phyloP scores from a whole-genome alignment of 2,113 vertebrate species.

The Butastur rufipennis region DNA sequence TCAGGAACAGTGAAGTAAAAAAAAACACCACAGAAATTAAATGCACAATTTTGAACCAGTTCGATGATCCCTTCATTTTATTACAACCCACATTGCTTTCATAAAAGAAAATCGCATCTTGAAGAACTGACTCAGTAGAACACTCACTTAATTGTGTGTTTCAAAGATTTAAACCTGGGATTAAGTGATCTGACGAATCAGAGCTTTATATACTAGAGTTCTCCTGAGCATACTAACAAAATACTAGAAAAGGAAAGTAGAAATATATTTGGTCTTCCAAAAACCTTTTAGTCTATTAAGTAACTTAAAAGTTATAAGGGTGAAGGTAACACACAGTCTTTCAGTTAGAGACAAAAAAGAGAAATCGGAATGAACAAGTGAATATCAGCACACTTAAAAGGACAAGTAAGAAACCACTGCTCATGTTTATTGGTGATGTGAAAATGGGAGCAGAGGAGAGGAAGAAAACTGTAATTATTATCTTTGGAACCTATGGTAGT shows the following conservation, averaged over 20 bases:
- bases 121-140: not conserved
- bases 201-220: not conserved
- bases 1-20: not conserved
- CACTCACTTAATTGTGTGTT: not conserved
- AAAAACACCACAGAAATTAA: not conserved
- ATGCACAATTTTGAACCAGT: not conserved
- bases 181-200: not conserved
- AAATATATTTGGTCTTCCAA: not conserved
- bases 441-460: not conserved
- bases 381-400: not conserved
- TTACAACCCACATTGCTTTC: not conserved
- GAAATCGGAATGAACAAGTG: not conserved
- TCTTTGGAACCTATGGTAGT: not conserved
- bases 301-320: not conserved
- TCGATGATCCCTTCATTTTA: not conserved
- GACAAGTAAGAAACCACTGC: not conserved
- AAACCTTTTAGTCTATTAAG: not conserved
- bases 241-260: not conserved
- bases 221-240: not conserved
- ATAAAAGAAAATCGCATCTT: not conserved
- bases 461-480: not conserved
- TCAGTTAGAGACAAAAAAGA: not conserved
- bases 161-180: constrained; percentile 1
- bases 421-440: not conserved
- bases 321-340: not conserved